phyloP scores from a whole-genome alignment of 1,140 invertebrate species.

The Tigriopus japonicus region DNA sequence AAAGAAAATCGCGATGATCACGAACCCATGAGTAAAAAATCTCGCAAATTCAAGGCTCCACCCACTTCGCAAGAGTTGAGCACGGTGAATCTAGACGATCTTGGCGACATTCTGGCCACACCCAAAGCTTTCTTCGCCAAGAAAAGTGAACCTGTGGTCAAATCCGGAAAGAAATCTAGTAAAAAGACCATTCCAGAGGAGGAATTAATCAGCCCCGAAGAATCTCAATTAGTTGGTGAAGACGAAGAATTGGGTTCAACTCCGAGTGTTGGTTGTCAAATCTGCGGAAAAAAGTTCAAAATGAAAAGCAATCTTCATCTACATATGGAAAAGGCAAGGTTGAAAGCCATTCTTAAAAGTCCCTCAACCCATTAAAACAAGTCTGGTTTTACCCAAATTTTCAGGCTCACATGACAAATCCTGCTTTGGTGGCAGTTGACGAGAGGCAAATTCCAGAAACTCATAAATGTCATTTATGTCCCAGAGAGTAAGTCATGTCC shows the following conservation, averaged over 20 bases:
- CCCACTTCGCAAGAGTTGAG: neutral
- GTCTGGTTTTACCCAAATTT: no score
- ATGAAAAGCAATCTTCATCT: conserved; percentile 5
- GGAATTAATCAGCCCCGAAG: no score
- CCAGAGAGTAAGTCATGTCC: neutral
- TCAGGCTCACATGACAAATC: no score
- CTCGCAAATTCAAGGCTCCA: neutral
- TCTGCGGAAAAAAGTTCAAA: conserved; percentile 3
- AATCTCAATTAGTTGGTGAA: no score
- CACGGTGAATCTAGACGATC: conserved; percentile 4
- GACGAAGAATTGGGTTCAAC: no score
- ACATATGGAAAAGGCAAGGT: neutral
- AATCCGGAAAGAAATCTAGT: neutral
- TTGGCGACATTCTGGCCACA: conserved; percentile 6
- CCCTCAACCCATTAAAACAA: no score
- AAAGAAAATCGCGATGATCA: neutral
- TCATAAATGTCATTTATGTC: conserved; percentile 2
- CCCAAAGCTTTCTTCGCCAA: conserved; percentile 1
- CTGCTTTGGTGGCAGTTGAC: neutral
- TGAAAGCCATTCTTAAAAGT: no score
- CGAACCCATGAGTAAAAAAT: neutral
- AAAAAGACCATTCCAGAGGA: neutral
- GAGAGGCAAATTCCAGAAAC: conserved; percentile 1
- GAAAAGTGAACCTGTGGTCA: neutral
- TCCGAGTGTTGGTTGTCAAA: neutral